phyloP scores from a whole-genome alignment of 2,888 invertebrate species.

The Morpho achilles region DNA sequence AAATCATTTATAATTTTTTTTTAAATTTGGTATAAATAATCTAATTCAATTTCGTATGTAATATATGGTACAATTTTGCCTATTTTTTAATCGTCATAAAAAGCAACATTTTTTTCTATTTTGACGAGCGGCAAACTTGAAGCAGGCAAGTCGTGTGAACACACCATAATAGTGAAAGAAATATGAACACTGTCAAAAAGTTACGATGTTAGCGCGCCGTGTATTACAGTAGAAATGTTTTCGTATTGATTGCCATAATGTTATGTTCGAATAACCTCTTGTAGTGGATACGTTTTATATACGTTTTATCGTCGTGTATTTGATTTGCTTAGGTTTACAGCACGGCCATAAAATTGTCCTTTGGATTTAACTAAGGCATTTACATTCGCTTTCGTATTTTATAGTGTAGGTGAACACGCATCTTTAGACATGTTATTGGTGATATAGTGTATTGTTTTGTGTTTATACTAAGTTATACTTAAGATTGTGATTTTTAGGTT shows the following conservation, averaged over 20 bases:
- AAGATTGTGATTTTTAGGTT: too few species aligned
- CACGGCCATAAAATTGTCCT: constrained; percentile 19
- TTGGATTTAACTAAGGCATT: constrained; percentile 12
- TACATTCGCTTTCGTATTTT: constrained; percentile 6
- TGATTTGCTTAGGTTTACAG: constrained; percentile 20
- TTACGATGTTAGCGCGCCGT: constrained; percentile 14
- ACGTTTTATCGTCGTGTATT: constrained; percentile 17
- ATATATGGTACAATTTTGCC: too few species aligned
- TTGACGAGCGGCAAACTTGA: too few species aligned
- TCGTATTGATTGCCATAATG: constrained; percentile 20
- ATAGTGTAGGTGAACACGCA: constrained; percentile 5
- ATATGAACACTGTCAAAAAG: constrained; percentile 10
- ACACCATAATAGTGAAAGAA: constrained; percentile 1
- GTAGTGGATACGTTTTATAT: constrained; percentile 17
- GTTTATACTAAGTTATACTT: too few species aligned
- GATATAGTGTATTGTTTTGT: background rate
- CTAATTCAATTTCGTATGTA: too few species aligned
- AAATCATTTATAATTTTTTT: too few species aligned
- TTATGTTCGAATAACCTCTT: constrained; percentile 20
- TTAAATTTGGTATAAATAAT: too few species aligned
- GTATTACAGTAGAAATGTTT: constrained; percentile 11
- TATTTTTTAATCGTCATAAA: too few species aligned
- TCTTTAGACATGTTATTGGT: background rate
- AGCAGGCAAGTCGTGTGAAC: constrained; percentile 2
- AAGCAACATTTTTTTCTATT: too few species aligned